phyloP scores from a whole-genome alignment of 2,888 invertebrate genomes.

The Nymphalis urticae region DNA sequence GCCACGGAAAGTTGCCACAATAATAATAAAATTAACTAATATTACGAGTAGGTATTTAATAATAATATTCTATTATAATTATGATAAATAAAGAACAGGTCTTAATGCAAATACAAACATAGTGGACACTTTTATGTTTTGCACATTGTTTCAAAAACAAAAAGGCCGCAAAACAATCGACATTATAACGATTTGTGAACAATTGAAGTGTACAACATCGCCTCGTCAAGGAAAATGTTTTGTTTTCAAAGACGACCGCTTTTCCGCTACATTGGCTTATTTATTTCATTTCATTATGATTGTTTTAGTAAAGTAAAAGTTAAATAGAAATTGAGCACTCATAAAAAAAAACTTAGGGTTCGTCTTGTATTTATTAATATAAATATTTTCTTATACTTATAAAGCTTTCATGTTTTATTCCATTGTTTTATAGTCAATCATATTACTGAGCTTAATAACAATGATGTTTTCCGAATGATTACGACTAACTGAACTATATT shows the following conservation, averaged over 20 bases:
- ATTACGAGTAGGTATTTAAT: slow-evolving; percentile 1
- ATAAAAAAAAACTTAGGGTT: too few species aligned
- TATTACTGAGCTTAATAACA: too few species aligned
- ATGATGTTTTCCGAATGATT: too few species aligned
- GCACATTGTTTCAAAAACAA: slow-evolving; percentile 11
- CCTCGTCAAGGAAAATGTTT: slow-evolving; percentile 54
- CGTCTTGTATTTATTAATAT: too few species aligned
- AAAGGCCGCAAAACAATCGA: slow-evolving; percentile 31
- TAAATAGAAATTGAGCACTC: slow-evolving; percentile 20
- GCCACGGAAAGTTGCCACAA: slow-evolving; percentile 31
- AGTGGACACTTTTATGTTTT: not conserved
- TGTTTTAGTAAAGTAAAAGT: slow-evolving; percentile 36
- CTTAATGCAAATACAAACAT: not conserved
- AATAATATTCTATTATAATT: slow-evolving; percentile 1
- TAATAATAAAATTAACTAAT: slow-evolving; percentile 27
- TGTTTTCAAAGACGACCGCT: slow-evolving; percentile 62
- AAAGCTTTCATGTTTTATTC: too few species aligned
- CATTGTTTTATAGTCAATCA: too few species aligned
- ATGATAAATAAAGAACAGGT: not conserved
- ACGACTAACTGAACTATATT: too few species aligned
- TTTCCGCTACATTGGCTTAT: slow-evolving; percentile 60
- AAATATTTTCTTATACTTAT: too few species aligned
- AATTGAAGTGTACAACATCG: slow-evolving; percentile 49
- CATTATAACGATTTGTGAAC: slow-evolving; percentile 43
- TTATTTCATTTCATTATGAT: slow-evolving; percentile 54